Evolutionary conservation across 35 echinoderm and acorn worm genomes (phyloP).

Genomic region (Ophioderma brevispina): DNA sequence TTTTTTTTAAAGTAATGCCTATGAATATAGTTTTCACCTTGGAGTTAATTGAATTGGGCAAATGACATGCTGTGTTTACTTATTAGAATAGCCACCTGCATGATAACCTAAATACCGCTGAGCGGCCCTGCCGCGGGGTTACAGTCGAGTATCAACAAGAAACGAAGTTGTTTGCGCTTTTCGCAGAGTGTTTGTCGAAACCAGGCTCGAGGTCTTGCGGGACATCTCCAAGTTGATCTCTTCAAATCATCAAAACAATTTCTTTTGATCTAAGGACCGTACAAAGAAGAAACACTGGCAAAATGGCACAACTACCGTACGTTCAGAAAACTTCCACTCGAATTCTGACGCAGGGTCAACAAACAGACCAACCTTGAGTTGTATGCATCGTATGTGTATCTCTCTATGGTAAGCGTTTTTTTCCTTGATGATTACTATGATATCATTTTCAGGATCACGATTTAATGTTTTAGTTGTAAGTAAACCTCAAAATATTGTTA

Average conservation of each 20-base stretch:
- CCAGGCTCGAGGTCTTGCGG: neutral
- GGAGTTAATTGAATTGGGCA: too few species aligned
- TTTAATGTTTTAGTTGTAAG: neutral
- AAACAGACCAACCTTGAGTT: constrained; percentile 96
- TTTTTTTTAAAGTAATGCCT: too few species aligned
- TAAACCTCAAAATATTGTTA: neutral
- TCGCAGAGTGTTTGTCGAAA: constrained; percentile 7
- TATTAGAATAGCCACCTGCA: neutral
- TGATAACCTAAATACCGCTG: neutral
- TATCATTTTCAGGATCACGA: too few species aligned
- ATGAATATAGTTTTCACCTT: too few species aligned
- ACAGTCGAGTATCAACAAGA: neutral
- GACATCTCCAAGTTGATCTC: neutral
- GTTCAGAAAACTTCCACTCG: constrained; percentile 82
- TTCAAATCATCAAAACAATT: neutral
- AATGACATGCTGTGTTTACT: neutral
- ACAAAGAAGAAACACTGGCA: neutral
- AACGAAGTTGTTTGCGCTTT: neutral
- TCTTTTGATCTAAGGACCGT: neutral
- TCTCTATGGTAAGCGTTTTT: constrained; percentile 71
- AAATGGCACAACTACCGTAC: neutral
- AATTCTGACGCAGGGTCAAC: constrained; percentile 88
- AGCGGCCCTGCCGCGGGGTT: neutral
- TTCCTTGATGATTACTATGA: neutral
- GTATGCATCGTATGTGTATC: constrained; percentile 85